Conservation (phyloP, 2,888 invertebrate species). For the Acholoe squamosa region DNA sequence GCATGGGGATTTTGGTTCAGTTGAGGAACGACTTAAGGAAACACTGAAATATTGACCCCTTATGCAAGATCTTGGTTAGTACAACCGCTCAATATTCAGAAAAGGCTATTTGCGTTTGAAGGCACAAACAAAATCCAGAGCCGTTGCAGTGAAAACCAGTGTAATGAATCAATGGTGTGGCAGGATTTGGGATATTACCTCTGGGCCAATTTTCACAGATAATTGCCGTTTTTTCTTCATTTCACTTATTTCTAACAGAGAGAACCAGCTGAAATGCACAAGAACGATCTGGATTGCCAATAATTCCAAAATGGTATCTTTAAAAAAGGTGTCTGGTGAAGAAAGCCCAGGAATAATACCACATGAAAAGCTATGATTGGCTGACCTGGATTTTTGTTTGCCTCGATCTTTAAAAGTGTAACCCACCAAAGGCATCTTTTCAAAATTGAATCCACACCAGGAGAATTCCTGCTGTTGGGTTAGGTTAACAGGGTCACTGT, state of each 20-base stretch:
- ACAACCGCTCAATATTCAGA: neutral
- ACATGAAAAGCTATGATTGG: neutral
- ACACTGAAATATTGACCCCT: neutral
- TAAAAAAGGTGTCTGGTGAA: conserved; percentile 4
- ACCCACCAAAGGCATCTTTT: neutral
- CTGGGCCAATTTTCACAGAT: neutral
- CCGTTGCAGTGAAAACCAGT: neutral
- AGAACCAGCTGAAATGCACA: neutral
- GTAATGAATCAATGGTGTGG: neutral
- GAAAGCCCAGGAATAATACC: neutral
- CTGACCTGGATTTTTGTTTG: neutral
- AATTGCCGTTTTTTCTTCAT: neutral
- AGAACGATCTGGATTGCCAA: neutral
- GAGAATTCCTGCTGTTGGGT: neutral
- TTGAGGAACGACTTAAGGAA: neutral
- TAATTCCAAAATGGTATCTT: neutral
- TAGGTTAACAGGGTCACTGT: neutral
- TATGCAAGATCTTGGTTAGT: neutral
- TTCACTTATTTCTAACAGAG: neutral
- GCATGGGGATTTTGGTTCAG: neutral
- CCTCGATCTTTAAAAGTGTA: neutral
- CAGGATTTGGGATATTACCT: neutral
- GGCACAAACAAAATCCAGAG: neutral
- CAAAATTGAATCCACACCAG: neutral
- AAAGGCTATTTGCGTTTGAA: neutral